These are phyloP conservation scores for Mormyrus iriodes DNA, from an alignment of 2,113 vertebrate species.

Conservation along the genomic window DNA sequence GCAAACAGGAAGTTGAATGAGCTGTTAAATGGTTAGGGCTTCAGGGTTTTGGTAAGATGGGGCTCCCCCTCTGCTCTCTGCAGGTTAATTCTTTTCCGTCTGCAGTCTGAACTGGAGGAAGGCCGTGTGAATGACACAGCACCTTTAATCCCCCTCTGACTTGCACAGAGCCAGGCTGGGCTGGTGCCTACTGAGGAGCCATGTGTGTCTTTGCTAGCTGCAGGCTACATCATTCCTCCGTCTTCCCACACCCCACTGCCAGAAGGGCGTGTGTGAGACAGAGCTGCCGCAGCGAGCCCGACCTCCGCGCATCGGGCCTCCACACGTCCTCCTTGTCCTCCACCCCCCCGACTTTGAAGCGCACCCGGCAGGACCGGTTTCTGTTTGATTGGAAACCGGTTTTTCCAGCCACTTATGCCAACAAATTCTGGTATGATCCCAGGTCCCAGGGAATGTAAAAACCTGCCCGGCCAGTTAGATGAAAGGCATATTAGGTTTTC, in stretches of 20 bases:
- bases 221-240: constrained; percentile 71
- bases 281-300: constrained; percentile 51
- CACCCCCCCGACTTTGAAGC: constrained; percentile 62
- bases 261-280: constrained; percentile 26
- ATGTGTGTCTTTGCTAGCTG: constrained; percentile 60
- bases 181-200: neutral
- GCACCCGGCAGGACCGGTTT: constrained; percentile 72
- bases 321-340: constrained; percentile 57
- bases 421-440: constrained; percentile 82
- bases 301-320: constrained; percentile 54
- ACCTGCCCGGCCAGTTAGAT: constrained; percentile 82
- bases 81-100: neutral
- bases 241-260: constrained; percentile 46
- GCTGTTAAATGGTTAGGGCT: neutral
- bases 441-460: constrained; percentile 72
- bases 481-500: constrained; percentile 81
- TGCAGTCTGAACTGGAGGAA: neutral
- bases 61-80: neutral
- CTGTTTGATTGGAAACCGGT: constrained; percentile 66
- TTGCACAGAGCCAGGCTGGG: neutral
- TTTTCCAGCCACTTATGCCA: constrained; percentile 74
- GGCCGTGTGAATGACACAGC: neutral
- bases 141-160: neutral
- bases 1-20: neutral
- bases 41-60: neutral